Percentiles rank a stretch among this genome's conserved stretches.
Conservation (phyloP, 2,113 vertebrate genomes). For the Ardeotis arabs region DNA sequence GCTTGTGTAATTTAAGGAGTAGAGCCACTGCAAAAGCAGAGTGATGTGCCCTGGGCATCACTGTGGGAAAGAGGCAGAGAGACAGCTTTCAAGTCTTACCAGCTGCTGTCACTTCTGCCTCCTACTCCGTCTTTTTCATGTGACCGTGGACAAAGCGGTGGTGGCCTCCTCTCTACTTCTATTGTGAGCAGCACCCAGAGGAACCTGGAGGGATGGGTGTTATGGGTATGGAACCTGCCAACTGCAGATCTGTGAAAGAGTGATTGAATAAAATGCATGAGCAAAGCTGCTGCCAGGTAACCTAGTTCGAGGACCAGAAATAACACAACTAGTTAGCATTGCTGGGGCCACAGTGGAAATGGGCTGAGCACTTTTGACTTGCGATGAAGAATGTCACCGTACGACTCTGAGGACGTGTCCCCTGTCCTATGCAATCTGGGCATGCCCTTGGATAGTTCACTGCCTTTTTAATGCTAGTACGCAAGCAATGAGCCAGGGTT, state of each 20-base stretch:
- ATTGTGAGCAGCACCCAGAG: background rate
- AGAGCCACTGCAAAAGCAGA: background rate
- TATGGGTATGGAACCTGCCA: background rate
- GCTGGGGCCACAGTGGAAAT: background rate
- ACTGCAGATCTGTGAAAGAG: background rate
- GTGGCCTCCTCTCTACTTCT: background rate
- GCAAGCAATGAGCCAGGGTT: background rate
- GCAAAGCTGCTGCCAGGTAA: background rate
- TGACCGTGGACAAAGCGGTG: background rate
- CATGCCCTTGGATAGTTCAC: background rate
- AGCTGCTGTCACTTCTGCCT: background rate
- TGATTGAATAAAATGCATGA: background rate
- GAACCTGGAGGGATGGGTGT: background rate
- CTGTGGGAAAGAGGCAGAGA: background rate
- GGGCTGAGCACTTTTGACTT: background rate
- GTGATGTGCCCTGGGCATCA: background rate
- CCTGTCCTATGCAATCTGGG: background rate
- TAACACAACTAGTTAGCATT: accelerated
- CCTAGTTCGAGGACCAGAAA: background rate
- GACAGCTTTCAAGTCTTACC: background rate
- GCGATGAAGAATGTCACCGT: background rate
- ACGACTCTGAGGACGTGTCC: accelerated
- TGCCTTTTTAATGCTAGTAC: background rate
- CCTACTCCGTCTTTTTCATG: background rate
- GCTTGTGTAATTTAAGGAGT: background rate